These are phyloP conservation scores for Protonemura montana DNA, from an alignment of 2,888 invertebrate species.

Conservation along the genomic window DNA sequence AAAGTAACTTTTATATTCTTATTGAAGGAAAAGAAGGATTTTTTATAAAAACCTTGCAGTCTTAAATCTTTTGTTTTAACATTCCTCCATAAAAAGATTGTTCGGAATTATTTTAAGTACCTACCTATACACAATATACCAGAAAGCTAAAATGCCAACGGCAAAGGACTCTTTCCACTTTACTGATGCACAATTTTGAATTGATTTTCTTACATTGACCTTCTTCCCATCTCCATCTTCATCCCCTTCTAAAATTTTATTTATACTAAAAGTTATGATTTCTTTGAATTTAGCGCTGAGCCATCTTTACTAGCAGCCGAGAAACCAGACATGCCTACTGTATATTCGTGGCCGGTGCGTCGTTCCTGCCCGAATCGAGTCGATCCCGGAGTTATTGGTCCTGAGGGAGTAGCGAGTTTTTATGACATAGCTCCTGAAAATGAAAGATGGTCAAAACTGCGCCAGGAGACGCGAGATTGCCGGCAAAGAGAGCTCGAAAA, in stretches of 20 bases:
- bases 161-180: too few species aligned
- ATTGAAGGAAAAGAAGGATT: too few species aligned
- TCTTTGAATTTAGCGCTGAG: constrained; percentile 18
- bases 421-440: background rate
- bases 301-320: background rate
- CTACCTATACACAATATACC: too few species aligned
- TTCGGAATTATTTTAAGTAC: too few species aligned
- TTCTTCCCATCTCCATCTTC: background rate
- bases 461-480: constrained; percentile 14
- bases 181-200: background rate
- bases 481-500: constrained; percentile 12
- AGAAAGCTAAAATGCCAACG: too few species aligned
- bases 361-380: background rate
- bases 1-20: too few species aligned
- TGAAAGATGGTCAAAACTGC: constrained; percentile 36
- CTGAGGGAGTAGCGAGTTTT: constrained; percentile 7
- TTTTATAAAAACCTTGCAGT: too few species aligned
- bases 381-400: constrained; percentile 27
- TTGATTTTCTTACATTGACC: background rate
- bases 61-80: too few species aligned
- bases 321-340: background rate
- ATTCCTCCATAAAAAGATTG: too few species aligned
- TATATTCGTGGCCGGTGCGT: background rate
- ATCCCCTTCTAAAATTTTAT: background rate
- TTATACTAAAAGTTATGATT: constrained; percentile 27